phyloP scores from a whole-genome alignment of 2,113 vertebrate genomes.

The Pelecanoides urinatrix region DNA sequence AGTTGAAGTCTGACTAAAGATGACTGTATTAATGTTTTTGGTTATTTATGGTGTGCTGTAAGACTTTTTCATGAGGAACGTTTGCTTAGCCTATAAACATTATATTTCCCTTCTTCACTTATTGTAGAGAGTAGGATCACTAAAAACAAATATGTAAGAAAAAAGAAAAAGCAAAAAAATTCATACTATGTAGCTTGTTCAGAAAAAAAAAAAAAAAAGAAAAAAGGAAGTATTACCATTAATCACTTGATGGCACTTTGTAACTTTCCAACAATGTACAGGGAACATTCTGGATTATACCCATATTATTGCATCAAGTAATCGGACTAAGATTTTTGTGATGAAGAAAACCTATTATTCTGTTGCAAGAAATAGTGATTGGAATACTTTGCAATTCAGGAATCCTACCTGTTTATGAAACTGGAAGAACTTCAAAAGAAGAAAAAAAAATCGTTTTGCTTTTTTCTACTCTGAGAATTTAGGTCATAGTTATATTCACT shows the following conservation, averaged over 20 bases:
- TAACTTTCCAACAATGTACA: background rate
- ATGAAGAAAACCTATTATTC: background rate
- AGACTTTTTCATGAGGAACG: background rate
- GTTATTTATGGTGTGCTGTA: background rate
- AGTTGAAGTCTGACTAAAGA: background rate
- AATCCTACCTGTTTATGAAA: background rate
- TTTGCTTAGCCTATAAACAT: background rate
- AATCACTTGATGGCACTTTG: background rate
- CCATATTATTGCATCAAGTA: background rate
- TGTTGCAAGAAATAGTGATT: background rate
- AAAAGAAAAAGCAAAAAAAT: background rate
- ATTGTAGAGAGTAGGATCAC: background rate
- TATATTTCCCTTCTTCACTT: background rate
- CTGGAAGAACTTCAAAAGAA: background rate
- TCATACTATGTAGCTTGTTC: background rate
- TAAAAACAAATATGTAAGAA: background rate
- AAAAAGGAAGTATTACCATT: background rate
- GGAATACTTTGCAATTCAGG: background rate
- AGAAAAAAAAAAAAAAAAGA: background rate
- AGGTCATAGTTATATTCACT: background rate
- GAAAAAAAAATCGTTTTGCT: background rate
- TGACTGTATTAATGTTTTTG: accelerated
- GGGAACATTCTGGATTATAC: background rate
- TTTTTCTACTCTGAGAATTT: background rate
- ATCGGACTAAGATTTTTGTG: background rate